These are phyloP conservation scores for Magallana ariakensis DNA, from an alignment of 1,140 invertebrate species.

Conservation along the genomic window DNA sequence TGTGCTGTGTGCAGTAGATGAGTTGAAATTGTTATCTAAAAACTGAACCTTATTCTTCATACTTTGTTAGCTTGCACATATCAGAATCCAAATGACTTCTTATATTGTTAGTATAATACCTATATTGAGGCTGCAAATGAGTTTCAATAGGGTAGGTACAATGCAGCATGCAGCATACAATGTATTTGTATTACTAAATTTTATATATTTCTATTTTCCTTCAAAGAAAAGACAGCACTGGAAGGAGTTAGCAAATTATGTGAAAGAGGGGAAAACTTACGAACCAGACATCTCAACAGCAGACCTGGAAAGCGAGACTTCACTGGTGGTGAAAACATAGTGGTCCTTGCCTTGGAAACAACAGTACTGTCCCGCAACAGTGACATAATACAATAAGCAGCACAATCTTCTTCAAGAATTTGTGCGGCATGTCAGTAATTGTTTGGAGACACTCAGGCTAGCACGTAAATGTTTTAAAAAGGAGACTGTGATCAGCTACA, in stretches of 20 bases:
- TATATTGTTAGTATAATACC: too few species aligned
- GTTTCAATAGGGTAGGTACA: too few species aligned
- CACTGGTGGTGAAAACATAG: conserved; percentile 2
- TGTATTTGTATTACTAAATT: neutral
- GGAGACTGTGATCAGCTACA: neutral
- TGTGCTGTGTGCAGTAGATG: too few species aligned
- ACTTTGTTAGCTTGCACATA: too few species aligned
- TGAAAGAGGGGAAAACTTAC: too few species aligned
- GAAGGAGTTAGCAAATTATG: neutral
- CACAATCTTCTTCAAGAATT: neutral
- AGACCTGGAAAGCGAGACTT: neutral
- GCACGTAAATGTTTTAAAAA: neutral
- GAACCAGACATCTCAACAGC: neutral
- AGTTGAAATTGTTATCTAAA: too few species aligned
- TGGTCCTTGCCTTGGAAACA: conserved; percentile 29
- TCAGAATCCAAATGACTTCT: too few species aligned
- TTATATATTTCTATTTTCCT: neutral
- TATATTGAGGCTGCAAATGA: too few species aligned
- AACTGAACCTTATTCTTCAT: too few species aligned
- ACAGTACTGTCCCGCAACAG: conserved; percentile 22
- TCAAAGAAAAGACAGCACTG: neutral
- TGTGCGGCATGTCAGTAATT: neutral
- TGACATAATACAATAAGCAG: conserved; percentile 7
- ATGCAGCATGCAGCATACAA: too few species aligned
- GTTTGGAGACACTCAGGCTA: neutral